Percentiles rank a stretch among this genome's conserved stretches.
phyloP scores from a whole-genome alignment of 1,140 invertebrate genomes.

The Asbolus verrucosus region DNA sequence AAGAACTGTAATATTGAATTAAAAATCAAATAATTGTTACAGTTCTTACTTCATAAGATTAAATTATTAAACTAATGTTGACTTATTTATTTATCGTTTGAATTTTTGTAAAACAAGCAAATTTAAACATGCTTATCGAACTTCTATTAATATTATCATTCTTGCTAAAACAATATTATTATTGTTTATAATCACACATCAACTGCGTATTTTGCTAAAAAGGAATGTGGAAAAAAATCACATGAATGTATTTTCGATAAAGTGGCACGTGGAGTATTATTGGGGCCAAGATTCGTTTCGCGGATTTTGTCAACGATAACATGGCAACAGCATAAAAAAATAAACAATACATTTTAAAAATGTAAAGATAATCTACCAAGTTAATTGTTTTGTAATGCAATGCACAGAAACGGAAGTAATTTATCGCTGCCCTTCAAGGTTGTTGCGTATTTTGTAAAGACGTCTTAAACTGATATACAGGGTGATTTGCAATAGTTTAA shows the following conservation, averaged over 20 bases:
- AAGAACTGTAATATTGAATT: neutral
- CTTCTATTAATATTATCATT: neutral
- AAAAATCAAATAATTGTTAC: slow-evolving; percentile 16
- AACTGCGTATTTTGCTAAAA: slow-evolving; percentile 12
- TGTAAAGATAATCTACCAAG: no score
- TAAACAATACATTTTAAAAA: neutral
- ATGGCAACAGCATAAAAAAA: no score
- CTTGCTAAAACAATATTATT: slow-evolving; percentile 27
- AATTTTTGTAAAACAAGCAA: slow-evolving; percentile 15
- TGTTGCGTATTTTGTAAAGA: no score
- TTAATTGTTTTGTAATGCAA: no score
- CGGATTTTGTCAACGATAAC: no score
- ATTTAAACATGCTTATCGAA: slow-evolving; percentile 29
- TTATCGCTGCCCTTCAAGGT: no score
- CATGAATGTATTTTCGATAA: neutral
- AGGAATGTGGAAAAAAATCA: slow-evolving; percentile 5
- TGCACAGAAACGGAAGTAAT: no score
- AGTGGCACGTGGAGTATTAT: slow-evolving; percentile 20
- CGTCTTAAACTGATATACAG: no score
- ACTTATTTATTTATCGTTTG: neutral
- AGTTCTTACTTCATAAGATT: no score
- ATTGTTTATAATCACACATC: neutral
- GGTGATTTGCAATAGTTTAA: no score
- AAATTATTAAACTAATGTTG: no score
- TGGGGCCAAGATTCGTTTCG: no score